Conservation (phyloP, 2,113 vertebrate species). For the Lophius piscatorius region DNA sequence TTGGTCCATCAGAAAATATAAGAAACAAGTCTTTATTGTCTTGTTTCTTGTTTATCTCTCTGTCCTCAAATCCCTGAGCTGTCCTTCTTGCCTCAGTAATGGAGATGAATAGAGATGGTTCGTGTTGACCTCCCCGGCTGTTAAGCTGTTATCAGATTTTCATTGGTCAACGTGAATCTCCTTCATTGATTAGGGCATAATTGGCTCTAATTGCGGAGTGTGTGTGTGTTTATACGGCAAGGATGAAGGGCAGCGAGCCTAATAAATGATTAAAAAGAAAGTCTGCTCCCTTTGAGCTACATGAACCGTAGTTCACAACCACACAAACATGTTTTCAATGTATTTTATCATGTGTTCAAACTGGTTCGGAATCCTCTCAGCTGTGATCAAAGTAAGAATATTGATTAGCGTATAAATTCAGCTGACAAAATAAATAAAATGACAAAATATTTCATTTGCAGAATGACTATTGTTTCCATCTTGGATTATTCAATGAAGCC, state of each 20-base stretch:
- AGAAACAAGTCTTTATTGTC: neutral
- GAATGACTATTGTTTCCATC: too few species aligned
- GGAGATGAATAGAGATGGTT: constrained; percentile 76
- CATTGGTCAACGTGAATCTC: constrained; percentile 85
- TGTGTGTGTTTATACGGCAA: constrained; percentile 30
- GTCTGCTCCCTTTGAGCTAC: constrained; percentile 7
- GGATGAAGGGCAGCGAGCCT: constrained; percentile 39
- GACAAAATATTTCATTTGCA: too few species aligned
- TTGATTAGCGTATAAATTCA: too few species aligned
- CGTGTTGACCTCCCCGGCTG: constrained; percentile 79
- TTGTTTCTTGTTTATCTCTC: neutral
- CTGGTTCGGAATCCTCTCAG: too few species aligned
- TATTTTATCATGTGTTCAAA: too few species aligned
- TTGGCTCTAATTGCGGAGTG: constrained; percentile 85
- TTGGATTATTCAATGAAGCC: too few species aligned
- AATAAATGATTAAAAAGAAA: constrained; percentile 38
- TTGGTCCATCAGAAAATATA: neutral
- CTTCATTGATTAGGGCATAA: constrained; percentile 87
- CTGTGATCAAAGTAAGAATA: too few species aligned
- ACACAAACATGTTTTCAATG: too few species aligned
- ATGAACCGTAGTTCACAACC: too few species aligned
- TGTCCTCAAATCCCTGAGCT: constrained; percentile 61
- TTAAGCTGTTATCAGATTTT: constrained; percentile 88
- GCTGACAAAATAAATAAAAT: too few species aligned
- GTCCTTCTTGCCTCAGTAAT: constrained; percentile 68